Conservation (phyloP, 2,797 vertebrate species). For the Cyprinodon diabolis region DNA sequence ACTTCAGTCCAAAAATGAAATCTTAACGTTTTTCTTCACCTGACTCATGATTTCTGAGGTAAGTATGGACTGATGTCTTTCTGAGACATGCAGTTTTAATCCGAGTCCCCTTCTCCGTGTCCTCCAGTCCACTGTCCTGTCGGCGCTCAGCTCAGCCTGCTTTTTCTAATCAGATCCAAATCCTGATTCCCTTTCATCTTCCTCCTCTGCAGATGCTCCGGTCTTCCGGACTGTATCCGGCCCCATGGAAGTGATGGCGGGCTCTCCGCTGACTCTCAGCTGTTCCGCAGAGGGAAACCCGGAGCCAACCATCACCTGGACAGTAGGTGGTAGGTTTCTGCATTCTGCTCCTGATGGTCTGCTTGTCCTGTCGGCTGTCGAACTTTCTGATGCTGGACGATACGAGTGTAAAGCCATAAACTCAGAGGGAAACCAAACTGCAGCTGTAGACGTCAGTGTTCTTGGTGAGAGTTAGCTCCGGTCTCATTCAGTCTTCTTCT, state of each 20-base stretch:
- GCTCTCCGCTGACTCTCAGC: constrained; percentile 62
- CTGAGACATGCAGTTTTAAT: no score
- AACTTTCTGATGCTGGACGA: constrained; percentile 43
- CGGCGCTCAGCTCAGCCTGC: neutral
- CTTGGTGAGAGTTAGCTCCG: constrained; percentile 61
- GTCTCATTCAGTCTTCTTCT: neutral
- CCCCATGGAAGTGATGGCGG: constrained; percentile 38
- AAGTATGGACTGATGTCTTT: no score
- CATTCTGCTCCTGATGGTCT: neutral
- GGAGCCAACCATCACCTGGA: constrained; percentile 58
- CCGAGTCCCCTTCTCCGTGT: no score
- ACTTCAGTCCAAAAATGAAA: no score
- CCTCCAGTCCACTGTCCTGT: neutral
- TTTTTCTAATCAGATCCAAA: neutral
- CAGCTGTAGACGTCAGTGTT: constrained; percentile 35
- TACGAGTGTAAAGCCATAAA: constrained; percentile 70
- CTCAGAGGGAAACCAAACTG: constrained; percentile 46
- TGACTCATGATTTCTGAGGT: no score
- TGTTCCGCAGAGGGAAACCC: constrained; percentile 72
- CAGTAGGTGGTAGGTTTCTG: constrained; percentile 1
- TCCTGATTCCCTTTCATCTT: neutral
- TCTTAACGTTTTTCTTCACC: no score
- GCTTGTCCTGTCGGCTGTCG: constrained; percentile 21
- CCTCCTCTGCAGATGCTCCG: constrained; percentile 60
- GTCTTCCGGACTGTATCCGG: constrained; percentile 19